Base-by-base conservation (phyloP, 2,797 vertebrate genomes). In the Melanotaenia pygmaea region DNA sequence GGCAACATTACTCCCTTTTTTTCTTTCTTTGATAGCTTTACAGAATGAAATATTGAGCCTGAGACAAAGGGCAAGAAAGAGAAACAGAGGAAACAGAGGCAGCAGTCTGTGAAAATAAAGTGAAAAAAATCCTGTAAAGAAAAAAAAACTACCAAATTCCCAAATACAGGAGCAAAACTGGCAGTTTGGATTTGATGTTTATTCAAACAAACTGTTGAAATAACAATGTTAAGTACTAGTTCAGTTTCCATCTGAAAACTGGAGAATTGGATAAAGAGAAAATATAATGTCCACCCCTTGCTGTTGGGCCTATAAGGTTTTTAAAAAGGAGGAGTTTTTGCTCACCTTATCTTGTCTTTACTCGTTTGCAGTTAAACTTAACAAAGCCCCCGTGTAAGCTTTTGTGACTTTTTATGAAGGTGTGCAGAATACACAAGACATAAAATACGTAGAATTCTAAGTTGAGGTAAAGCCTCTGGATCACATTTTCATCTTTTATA, bases 1-100 rank as follows among this genome's bases (percentile, higher is more conserved):
- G 88, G 85, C 84, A 90, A 91, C 90, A 91, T 64, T 82, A 88
- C 86, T 90, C 88, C 86, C 84, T 77, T 83, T 73, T 73, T 77
- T 66, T 74, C 78, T 70, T 82, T 67, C 73, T 70, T 74, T 40
- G 4, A 59, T 3, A 57, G 54, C 6, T 51, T 63, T 59, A 81
- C 59, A 72, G 68, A 76, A 76, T 72, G 71, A 86, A 74, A 86
- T 74, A 86, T 59, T 54, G 54, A 87, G 67, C 63, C 45, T 59
- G 40, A 72, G 59, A 58, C 64, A 56, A 47, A 61, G 65, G 28
- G 59, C 64, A 72, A 64, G n/a, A 59, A 47, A 50, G 32, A 56
- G 54, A 47, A 24, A 70, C 22, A 69, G 43, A 47, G 45, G 34
- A 74, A 34, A 20, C 43, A 24, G 58, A 77, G 59, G 54, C 35